Base-by-base conservation (phyloP, 2,113 vertebrate genomes). In the Boulengeromyrus knoepffleri region DNA sequence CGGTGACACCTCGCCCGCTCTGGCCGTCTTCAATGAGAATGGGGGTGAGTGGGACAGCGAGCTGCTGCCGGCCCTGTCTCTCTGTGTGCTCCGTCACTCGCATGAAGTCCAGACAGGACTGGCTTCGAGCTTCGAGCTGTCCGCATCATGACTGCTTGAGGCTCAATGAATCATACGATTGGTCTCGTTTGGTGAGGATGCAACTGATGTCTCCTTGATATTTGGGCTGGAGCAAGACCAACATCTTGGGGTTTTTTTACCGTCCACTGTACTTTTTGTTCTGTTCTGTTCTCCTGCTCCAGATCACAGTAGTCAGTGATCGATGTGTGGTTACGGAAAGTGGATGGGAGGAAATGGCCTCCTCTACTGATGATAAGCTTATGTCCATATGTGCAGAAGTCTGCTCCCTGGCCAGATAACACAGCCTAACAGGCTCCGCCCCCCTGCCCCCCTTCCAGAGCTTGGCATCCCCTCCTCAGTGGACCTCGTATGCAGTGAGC, bases 401-500 rank as follows among this genome's bases (percentile, higher is more conserved):
- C 70, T 13, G 70, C 31, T 36, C 15, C 70, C 36, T 7, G 70
- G 12, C 10, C 31, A 77, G 5, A 39, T 42, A 80, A 19, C 31
- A 19, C 36, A 6, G 17, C 13, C 74, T 80, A 80, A 36, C 74
- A 80, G 36, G 36, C 36, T 42, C 74, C 31, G 15, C 88, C 92
- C 92, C 92, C 17, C 19, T 1, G 1, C 39, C 10, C 10, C 15
- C n/a, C 92, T 95, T 1, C 77, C 39, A 99, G 99, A 98, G 93
- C 92, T 98, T 92, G 99, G 98, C 93, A 94, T 98, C 85, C 98
- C 98, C 91, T 98, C 97, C 21, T 99, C 99, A 0, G 97, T 99
- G 90, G 99, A 99, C 93, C 95, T 99, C 92, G 98, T 99, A 90
- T 97, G 97, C 95, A 99, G 98, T 93, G 99, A 99, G 87, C 97